phyloP scores from a whole-genome alignment of 2,113 vertebrate genomes.

The Steatornis caripensis region DNA sequence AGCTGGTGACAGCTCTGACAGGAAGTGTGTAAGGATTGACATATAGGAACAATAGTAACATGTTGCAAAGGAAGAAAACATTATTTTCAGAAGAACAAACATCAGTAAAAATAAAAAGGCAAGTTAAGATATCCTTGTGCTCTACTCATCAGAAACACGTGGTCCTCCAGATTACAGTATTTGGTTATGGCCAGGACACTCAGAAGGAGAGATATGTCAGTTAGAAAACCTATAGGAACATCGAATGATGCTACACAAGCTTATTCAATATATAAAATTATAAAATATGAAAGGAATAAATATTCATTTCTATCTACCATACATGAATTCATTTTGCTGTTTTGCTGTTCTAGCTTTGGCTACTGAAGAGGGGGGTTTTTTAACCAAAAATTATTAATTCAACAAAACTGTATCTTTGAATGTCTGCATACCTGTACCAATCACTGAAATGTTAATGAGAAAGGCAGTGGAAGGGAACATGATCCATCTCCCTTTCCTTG shows the following conservation, averaged over 20 bases:
- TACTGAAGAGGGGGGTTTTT: not conserved
- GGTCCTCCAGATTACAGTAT: not conserved
- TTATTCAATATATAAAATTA: not conserved
- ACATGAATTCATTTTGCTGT: not conserved
- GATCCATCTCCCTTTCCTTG: not conserved
- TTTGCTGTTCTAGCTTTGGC: not conserved
- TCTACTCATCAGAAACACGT: not conserved
- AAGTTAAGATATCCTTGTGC: not conserved
- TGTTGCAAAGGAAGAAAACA: not conserved
- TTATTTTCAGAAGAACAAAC: not conserved
- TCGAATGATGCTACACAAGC: not conserved
- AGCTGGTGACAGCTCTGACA: not conserved
- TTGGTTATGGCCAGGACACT: not conserved
- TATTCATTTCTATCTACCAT: not conserved
- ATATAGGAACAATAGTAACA: not conserved
- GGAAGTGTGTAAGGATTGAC: not conserved
- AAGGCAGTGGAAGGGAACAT: not conserved
- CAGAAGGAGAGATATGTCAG: not conserved
- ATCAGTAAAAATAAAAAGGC: not conserved
- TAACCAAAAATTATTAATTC: not conserved
- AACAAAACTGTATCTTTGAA: not conserved
- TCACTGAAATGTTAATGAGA: not conserved
- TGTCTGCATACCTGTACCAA: not conserved
- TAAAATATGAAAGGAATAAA: not conserved
- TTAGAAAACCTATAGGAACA: not conserved